Percentiles rank a stretch among this genome's conserved stretches.
Evolutionary conservation across 1,140 invertebrate species (phyloP).

Genomic region (Conus betulinus): DNA sequence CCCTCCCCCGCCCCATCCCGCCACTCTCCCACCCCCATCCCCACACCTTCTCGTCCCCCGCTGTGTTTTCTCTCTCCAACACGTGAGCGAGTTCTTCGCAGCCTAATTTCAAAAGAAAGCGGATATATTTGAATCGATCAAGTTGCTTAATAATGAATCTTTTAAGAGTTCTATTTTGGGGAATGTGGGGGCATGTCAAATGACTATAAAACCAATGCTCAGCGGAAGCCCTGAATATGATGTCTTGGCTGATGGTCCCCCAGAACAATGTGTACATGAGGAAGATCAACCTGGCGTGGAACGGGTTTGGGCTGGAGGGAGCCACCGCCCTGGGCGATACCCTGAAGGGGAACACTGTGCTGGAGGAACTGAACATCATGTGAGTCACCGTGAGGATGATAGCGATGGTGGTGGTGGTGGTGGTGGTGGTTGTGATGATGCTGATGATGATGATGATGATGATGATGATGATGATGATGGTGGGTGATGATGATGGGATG

Average conservation of each 20-base stretch:
- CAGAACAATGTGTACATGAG: constrained; percentile 73
- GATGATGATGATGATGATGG: not conserved
- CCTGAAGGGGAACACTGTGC: constrained; percentile 70
- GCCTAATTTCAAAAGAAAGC: no score
- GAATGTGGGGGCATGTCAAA: no score
- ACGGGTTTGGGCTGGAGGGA: constrained; percentile 74
- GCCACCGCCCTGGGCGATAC: constrained; percentile 71
- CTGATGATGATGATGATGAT: not conserved
- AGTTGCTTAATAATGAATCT: no score
- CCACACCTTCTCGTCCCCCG: no score
- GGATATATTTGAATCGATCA: no score
- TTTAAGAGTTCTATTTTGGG: no score
- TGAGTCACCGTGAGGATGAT: constrained; percentile 44
- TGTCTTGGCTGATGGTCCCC: constrained; percentile 31
- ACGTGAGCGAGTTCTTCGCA: no score
- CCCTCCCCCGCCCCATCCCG: no score
- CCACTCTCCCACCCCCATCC: no score
- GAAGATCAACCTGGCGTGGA: constrained; percentile 74
- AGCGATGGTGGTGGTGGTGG: not conserved
- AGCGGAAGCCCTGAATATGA: no score
- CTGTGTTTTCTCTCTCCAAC: no score
- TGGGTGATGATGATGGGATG: not conserved
- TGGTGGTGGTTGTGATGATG: not conserved
- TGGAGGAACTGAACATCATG: constrained; percentile 74
- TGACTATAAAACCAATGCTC: no score